Evolutionary conservation across 2,113 vertebrate genomes (phyloP).

Genomic region (Pterocles orientalis): DNA sequence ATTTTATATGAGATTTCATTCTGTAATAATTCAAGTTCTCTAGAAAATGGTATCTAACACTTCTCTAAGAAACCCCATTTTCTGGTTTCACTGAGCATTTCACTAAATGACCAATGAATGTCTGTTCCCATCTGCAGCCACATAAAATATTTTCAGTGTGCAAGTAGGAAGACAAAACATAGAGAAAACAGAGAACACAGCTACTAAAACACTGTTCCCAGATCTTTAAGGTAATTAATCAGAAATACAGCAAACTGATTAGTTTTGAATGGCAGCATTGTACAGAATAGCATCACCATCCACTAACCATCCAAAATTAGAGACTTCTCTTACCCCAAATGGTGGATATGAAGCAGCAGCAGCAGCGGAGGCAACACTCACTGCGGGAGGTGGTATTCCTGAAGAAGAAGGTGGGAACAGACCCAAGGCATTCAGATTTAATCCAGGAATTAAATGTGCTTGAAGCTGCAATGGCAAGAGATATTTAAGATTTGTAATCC

Average conservation of each 20-base stretch:
- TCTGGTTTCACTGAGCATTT: background rate
- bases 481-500: slow-evolving; percentile 30
- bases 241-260: background rate
- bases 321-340: slow-evolving; percentile 86
- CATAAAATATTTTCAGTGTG: background rate
- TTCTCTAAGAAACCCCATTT: background rate
- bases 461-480: slow-evolving; percentile 87
- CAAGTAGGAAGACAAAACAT: background rate
- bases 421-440: slow-evolving; percentile 97
- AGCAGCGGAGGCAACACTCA: slow-evolving; percentile 85
- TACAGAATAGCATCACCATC: background rate
- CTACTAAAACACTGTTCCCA: background rate
- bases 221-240: background rate
- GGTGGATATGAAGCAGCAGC: slow-evolving; percentile 86
- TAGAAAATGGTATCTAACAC: background rate
- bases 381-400: slow-evolving; percentile 89
- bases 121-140: background rate
- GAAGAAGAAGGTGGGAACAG: slow-evolving; percentile 91
- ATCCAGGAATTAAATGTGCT: slow-evolving; percentile 97
- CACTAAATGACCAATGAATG: background rate
- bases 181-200: background rate
- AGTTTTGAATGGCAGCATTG: background rate
- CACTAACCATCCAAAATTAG: background rate
- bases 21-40: background rate
- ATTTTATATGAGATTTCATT: background rate